Base-by-base conservation (phyloP, 2,888 invertebrate species). In the Ophioninae sp. region DNA sequence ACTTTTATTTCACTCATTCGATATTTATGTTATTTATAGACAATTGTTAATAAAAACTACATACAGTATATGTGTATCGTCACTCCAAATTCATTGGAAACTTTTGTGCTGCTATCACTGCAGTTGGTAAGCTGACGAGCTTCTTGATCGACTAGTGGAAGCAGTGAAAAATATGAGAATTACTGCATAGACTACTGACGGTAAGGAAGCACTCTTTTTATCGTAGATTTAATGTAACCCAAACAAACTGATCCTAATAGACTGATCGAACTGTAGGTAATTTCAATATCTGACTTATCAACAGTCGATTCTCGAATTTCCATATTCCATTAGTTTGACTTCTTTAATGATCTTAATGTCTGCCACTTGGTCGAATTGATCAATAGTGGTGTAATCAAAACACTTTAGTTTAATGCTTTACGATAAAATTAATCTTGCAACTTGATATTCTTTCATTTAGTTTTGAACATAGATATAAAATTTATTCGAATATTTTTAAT, bases 41-140 rank as follows among this genome's bases (percentile, higher is more conserved):
- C 81, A 84, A 88, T 90, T 91, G 89, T 90, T 90, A 90, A 91
- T 90, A 91, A 91, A 30, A 91, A 87, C 80, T 81, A 87, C 87
- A 79, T 85, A 83, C 85, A 80, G 80, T 56, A 81, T 86, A 87
- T 65, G n/a, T 79, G 39, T 69, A 58, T 20, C 0, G 22, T 75
- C 7, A 63, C 76, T n/a, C 41, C 41, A n/a, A 51, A 51, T 61
- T 17, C 17, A n/a, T 59, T 73, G 0, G 6, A 9, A 23, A 67
- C 44, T 59, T 23, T 41, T 37, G n/a, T 37, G 23, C 39, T 41
- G 37, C 0, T 23, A 0, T 41, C 39, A 20, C 37, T 41, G n/a
- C 56, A 3, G 22, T 39, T 37, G 65, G 51, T 65, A 37, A 65
- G 8, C 20, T 10, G 67, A 61, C 10, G 10, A 61, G 13, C 37